Conservation (phyloP, 2,888 invertebrate species). For the Callinectes sapidus region DNA sequence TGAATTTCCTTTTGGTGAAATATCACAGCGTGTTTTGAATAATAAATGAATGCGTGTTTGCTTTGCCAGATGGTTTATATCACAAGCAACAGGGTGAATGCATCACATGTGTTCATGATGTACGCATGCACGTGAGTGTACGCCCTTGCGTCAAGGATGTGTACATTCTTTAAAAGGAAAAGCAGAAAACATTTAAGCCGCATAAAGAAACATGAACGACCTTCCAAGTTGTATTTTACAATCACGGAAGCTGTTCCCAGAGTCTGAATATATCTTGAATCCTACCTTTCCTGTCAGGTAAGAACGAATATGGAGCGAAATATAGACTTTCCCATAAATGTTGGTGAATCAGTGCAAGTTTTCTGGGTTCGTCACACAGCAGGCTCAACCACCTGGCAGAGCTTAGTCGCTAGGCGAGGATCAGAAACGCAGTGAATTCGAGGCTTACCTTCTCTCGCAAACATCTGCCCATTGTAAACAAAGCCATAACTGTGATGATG, state of each 20-base stretch:
- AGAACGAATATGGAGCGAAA: slow-evolving; percentile 14
- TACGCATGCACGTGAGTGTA: neutral
- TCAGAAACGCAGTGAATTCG: neutral
- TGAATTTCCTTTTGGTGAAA: neutral
- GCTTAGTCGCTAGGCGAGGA: slow-evolving; percentile 20
- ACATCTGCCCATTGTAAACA: neutral
- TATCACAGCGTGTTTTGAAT: neutral
- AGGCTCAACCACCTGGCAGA: neutral
- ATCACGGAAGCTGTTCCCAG: neutral
- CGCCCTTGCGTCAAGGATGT: neutral
- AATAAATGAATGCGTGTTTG: neutral
- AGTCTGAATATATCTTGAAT: neutral
- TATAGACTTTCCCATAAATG: slow-evolving; percentile 4
- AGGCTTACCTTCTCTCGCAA: neutral
- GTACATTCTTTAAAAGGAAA: neutral
- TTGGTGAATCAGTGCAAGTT: slow-evolving; percentile 18
- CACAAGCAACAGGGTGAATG: neutral
- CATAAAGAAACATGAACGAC: neutral
- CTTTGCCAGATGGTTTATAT: neutral
- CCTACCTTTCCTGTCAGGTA: neutral
- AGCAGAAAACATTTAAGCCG: neutral
- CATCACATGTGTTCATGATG: neutral
- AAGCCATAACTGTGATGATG: neutral
- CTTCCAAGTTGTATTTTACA: neutral
- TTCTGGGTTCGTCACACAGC: slow-evolving; percentile 3